These are phyloP conservation scores for Dynastes grantii DNA, from an alignment of 2,888 invertebrate genomes.

Conservation along the genomic window DNA sequence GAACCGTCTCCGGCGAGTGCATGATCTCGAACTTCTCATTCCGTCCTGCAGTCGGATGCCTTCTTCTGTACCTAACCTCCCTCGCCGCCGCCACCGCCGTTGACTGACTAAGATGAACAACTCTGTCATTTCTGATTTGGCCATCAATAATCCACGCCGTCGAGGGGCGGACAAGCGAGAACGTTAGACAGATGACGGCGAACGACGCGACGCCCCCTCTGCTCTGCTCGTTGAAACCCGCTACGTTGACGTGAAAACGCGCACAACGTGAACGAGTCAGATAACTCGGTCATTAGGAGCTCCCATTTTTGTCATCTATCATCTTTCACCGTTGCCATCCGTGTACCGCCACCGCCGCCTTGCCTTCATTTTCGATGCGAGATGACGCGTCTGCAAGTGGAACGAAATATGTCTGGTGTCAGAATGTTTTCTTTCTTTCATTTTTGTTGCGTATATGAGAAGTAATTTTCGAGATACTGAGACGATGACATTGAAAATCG, in stretches of 20 bases:
- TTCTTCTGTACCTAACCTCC: slow-evolving; percentile 16
- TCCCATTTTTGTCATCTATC: slow-evolving; percentile 68
- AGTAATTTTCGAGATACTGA: too few relatives aligned
- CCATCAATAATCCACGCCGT: slow-evolving; percentile 67
- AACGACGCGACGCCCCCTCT: slow-evolving; percentile 65
- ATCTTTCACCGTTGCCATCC: slow-evolving; percentile 57
- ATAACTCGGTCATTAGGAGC: slow-evolving; percentile 68
- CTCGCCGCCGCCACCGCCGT: slow-evolving; percentile 57
- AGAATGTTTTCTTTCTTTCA: background rate
- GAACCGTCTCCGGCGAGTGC: background rate
- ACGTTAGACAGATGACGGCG: slow-evolving; percentile 62
- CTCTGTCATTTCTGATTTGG: slow-evolving; percentile 69
- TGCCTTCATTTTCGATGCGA: slow-evolving; percentile 12
- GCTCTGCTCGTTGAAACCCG: slow-evolving; percentile 52
- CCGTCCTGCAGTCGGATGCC: background rate
- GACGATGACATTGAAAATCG: too few relatives aligned
- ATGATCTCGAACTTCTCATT: slow-evolving; percentile 49
- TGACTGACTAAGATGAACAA: slow-evolving; percentile 69
- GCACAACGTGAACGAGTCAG: slow-evolving; percentile 62
- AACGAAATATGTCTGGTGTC: background rate
- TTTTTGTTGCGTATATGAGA: too few relatives aligned
- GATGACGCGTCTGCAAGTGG: background rate
- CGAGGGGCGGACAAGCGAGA: slow-evolving; percentile 53
- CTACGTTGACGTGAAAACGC: background rate
- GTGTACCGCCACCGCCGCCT: background rate